phyloP scores from a whole-genome alignment of 2,888 invertebrate species.

The Temnothorax ravouxi region DNA sequence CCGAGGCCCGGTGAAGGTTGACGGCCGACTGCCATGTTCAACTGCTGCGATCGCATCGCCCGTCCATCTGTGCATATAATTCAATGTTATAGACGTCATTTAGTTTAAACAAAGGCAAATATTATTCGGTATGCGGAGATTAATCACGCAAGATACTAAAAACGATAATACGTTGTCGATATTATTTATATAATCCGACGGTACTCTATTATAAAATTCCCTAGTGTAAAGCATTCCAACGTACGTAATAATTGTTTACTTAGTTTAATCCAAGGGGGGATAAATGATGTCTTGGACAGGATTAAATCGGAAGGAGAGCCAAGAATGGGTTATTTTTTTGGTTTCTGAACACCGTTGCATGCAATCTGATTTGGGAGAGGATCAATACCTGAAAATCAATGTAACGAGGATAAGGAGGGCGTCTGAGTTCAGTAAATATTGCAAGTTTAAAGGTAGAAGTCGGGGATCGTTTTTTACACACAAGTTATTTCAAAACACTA shows the following conservation, averaged over 20 bases:
- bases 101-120: constrained; percentile 15
- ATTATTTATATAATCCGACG: not conserved
- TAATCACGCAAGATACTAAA: not conserved
- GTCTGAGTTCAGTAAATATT: not conserved
- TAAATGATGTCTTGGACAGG: constrained; percentile 66
- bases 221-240: constrained; percentile 43
- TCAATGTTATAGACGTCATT: constrained; percentile 6
- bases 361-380: constrained; percentile 76
- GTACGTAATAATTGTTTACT: constrained; percentile 70
- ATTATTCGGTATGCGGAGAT: constrained; percentile 6
- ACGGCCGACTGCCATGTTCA: constrained; percentile 82
- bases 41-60: constrained; percentile 84
- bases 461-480: not conserved
- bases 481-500: not conserved
- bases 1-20: constrained; percentile 83
- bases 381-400: constrained; percentile 75
- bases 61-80: constrained; percentile 83
- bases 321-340: constrained; percentile 74
- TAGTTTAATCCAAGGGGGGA: constrained; percentile 65
- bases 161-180: not conserved
- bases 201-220: constrained; percentile 7
- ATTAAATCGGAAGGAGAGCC: constrained; percentile 67
- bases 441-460: not conserved
- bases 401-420: constrained; percentile 37
- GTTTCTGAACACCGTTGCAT: constrained; percentile 79